Evolutionary conservation across 2,113 vertebrate species (phyloP), one percentile per base, ranked within the genome.

Genomic region (Cardinalis cardinalis): DNA sequence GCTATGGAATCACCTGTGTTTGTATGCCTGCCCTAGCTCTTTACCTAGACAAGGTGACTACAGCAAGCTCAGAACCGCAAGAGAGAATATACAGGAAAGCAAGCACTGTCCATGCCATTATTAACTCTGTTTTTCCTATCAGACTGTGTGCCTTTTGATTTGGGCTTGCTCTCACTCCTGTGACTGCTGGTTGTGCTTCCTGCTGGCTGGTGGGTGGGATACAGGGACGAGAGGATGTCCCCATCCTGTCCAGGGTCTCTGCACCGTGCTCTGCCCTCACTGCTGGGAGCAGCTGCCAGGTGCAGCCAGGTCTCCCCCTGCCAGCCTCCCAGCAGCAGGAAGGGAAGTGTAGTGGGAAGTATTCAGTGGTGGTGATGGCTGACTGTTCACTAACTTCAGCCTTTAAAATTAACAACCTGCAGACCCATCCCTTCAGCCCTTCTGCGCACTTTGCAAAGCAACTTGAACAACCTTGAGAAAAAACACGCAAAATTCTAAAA

Each of bases 241-340:
- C 23, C 48, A 43, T 41, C 19, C 20, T 66, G 48, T 16, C 26
- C 3, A 1, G 2, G n/a, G 53, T 25, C 28, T 66, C 51, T 0
- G 0, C 5, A 24, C 34, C 0, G 1, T 5, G 2, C 1, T 2
- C 69, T 60, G 28, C 36, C 14, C 44, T 58, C 0, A 0, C 19
- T 0, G 2, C 25, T 32, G 2, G 4, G 28, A 52, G 68, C 14
- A 69, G 14, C 20, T 17, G 8, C 23, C 28, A 53, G 3, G 5
- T n/a, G 24, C 61, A 74, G 41, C n/a, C 18, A 4, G n/a, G 18
- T 32, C 10, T 55, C 43, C 11, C 18, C 11, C 21, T 12, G 28
- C 4, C 58, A 60, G 25, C 36, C 20, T 29, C 7, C 29, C 13
- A 25, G 49, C n/a, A 56, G 34, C 49, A 55, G 38, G 34, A 66